Evolutionary conservation across 2,888 invertebrate species (phyloP), one percentile per base, ranked within the genome.

Genomic region (Sphaeridia pumilis): DNA sequence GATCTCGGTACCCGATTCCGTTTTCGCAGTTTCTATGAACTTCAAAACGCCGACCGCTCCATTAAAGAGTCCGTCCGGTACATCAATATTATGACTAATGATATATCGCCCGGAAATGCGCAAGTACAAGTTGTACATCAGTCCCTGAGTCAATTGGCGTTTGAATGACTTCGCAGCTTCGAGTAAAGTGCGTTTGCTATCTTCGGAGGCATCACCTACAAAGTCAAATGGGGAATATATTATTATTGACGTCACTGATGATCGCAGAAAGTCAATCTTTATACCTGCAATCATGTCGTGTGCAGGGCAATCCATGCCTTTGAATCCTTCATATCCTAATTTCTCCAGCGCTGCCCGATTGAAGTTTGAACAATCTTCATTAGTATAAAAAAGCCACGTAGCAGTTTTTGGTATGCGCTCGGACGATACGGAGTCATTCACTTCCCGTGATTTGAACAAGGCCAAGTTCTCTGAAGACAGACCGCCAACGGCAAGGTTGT

Each of bases 41-140:
- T 24, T 28, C 10, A 63, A 22, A 2, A 41, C 45, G 14, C 60
- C 62, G 10, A 46, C 52, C 1, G 59, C 14, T 14, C 62, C 60
- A 52, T 64, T 64, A 10, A 59, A 56, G 1, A 64, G 41, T 0
- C 60, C 60, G 47, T 63, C 63, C 1, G 41, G 2, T 0, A 57
- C 56, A 34, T 57, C 54, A 20, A 65, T 31, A 28, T 65, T 65
- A 14, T 34, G 46, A 0, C 52, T 48, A 3, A 64, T 45, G 20
- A 56, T 38, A 22, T 51, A 56, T 12, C 22, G 10, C 10, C 27
- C 55, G 1, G 44, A 52, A 3, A 56, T 49, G 36, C 54, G 38
- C 2, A 56, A 22, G 4, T 12, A 4, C 1, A 50, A n/a, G 7
- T 4, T 2, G 25, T 38, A 24, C 12, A 22, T 45, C 21, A 58